Base-by-base conservation (phyloP, 2,797 vertebrate genomes). In the Falco naumanni region DNA sequence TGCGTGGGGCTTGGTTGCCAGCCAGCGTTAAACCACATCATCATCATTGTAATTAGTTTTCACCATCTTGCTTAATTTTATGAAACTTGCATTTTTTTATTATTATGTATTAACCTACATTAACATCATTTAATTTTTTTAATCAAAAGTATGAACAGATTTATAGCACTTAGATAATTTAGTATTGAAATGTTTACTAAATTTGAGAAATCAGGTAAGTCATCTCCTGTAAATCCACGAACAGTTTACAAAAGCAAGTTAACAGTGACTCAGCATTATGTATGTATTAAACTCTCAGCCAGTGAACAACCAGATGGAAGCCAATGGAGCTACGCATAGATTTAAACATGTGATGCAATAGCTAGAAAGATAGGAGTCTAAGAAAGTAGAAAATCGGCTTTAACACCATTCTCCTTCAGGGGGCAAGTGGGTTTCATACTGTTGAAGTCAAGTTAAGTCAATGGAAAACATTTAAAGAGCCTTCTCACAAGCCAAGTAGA, bases 101-200 rank as follows among this genome's bases (percentile, higher is more conserved):
- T 79, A 61, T 61, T 72, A 65, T 24, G 53, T 61, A 39, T 84
- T 74, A 70, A 75, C 5, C 21, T 70, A 83, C 37, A 71, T 89
- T 78, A 72, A 19, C 24, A 33, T 19, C 1, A 82, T 80, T 92
- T 93, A 91, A 31, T 60, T 90, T 96, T 97, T 93, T 48, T 94
- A 96, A 97, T 95, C 77, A 89, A 93, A 96, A 72, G 5, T 57
- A 78, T 93, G 59, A 96, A 94, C 96, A 90, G 81, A 96, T 95
- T 91, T 96, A 93, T 61, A 76, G 69, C 45, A 91, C 37, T 95
- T 86, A 61, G 25, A 95, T 59, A 91, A 96, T 95, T 93, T 91
- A 97, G 57, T 81, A 92, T 75, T 45, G 39, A 39, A 86, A 82
- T 63, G 33, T 91, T 95, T 96, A 82, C 33, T 86, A 75, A 92